phyloP scores from a whole-genome alignment of 2,113 vertebrate genomes.

The Malurus cyaneus region DNA sequence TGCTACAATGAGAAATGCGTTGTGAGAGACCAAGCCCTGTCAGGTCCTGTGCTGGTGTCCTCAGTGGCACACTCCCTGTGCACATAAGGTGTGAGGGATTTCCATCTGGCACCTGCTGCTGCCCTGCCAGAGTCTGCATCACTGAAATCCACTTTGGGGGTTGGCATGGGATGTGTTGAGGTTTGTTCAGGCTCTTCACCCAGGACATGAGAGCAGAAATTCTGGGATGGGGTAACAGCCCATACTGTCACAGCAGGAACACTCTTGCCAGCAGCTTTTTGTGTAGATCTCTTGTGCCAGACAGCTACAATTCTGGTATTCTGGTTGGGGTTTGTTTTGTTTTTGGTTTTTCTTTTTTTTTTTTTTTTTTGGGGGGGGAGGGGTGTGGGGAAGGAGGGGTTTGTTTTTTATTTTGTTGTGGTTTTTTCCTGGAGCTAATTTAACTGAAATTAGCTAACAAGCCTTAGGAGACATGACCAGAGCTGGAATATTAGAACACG shows the following conservation, averaged over 20 bases:
- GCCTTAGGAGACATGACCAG: neutral
- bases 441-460: neutral
- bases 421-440: neutral
- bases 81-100: neutral
- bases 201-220: neutral
- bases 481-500: neutral
- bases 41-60: neutral
- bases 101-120: neutral
- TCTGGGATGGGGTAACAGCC: neutral
- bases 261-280: neutral
- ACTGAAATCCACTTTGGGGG: neutral
- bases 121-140: neutral
- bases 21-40: neutral
- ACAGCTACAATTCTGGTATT: too few relatives aligned
- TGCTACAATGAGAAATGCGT: neutral
- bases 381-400: accelerated
- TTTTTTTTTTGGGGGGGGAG: too few relatives aligned
- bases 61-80: neutral
- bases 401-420: neutral
- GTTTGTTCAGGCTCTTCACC: neutral
- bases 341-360: too few relatives aligned
- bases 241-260: neutral
- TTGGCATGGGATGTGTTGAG: neutral
- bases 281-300: too few relatives aligned
- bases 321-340: too few relatives aligned